Evolutionary conservation across 2,888 invertebrate genomes (phyloP).

Genomic region (Brenthis ino): DNA sequence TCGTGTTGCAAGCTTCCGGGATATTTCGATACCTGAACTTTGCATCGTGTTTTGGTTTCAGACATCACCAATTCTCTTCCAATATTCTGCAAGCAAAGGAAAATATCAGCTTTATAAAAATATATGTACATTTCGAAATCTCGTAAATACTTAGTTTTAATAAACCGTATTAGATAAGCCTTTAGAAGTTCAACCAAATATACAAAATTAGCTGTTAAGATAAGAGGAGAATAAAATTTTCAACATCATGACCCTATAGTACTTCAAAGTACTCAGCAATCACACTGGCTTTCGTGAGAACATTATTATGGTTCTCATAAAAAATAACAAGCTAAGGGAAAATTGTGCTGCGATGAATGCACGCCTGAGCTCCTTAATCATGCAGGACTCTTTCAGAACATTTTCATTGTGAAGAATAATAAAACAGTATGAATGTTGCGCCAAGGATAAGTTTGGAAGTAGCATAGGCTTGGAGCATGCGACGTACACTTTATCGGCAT

Average conservation of each 20-base stretch:
- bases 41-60: constrained; percentile 19
- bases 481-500: constrained; percentile 6
- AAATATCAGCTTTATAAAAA: not conserved
- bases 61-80: constrained; percentile 17
- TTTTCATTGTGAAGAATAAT: constrained; percentile 29
- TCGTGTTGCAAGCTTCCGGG: constrained; percentile 40
- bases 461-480: not conserved
- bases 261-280: constrained; percentile 24
- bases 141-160: too few species aligned
- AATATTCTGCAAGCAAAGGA: not conserved
- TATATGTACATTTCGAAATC: too few species aligned
- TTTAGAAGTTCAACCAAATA: too few species aligned
- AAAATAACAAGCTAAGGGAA: constrained; percentile 37
- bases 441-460: constrained; percentile 7
- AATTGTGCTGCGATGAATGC: constrained; percentile 32
- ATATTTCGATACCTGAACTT: constrained; percentile 31
- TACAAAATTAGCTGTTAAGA: not conserved
- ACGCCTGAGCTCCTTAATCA: constrained; percentile 35
- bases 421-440: constrained; percentile 15
- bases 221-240: constrained; percentile 7
- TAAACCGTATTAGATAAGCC: too few species aligned
- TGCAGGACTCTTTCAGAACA: constrained; percentile 34
- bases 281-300: constrained; percentile 27
- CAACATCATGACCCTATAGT: constrained; percentile 9
- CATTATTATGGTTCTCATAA: constrained; percentile 35